A percentile compares a stretch with the other conserved stretches of the same genome.
Conservation (phyloP, 2,888 invertebrate species). For the Rhogogaster chlorosoma region DNA sequence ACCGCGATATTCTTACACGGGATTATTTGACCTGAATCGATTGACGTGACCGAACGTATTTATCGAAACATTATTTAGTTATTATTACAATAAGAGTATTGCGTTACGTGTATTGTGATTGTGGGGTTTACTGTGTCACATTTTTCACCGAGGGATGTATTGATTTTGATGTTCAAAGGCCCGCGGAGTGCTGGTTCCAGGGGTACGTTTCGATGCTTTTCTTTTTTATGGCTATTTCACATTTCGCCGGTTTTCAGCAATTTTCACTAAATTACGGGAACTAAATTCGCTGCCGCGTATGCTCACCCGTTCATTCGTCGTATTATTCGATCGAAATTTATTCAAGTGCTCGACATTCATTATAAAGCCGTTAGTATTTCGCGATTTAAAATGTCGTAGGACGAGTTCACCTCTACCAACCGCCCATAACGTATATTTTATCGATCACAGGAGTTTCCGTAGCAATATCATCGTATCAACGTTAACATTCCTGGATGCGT, state of each 20-base stretch:
- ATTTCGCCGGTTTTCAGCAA: neutral
- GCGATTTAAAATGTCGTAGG: slow-evolving; percentile 43
- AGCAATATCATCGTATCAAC: slow-evolving; percentile 42
- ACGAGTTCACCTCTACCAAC: slow-evolving; percentile 44
- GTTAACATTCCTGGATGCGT: slow-evolving; percentile 1
- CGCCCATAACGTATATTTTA: slow-evolving; percentile 50
- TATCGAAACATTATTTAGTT: slow-evolving; percentile 7
- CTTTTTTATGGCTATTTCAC: neutral
- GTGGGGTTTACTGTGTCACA: slow-evolving; percentile 41
- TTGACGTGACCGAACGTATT: slow-evolving; percentile 45
- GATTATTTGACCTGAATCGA: slow-evolving; percentile 58
- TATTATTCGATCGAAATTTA: neutral
- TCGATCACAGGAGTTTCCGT: slow-evolving; percentile 49
- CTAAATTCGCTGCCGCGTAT: neutral
- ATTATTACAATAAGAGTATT: neutral
- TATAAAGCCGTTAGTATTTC: neutral
- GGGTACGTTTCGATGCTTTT: slow-evolving; percentile 43
- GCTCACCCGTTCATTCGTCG: neutral
- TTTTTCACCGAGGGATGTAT: slow-evolving; percentile 62
- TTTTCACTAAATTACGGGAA: neutral
- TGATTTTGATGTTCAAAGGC: slow-evolving; percentile 65
- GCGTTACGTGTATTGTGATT: slow-evolving; percentile 37
- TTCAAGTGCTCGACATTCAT: neutral
- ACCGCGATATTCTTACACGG: slow-evolving; percentile 62
- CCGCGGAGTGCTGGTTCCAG: slow-evolving; percentile 46